Base-by-base conservation (phyloP, 1,140 invertebrate species). In the Thalassaphorura encarpata region DNA sequence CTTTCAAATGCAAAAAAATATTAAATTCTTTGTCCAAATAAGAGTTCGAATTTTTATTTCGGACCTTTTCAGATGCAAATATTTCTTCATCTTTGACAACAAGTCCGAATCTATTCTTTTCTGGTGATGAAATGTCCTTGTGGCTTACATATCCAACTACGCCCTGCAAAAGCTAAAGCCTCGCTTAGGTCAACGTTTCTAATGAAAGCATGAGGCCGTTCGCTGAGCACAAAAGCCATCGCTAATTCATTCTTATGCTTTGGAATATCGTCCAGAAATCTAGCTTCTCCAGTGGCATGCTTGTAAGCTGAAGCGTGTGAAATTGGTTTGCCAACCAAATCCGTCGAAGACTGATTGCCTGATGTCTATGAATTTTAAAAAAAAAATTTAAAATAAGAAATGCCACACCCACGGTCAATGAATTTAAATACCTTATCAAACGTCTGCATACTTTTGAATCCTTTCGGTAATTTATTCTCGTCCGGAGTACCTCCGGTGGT, bases 181-280 rank as follows among this genome's bases (percentile, higher is more conserved):
- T 27, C 62, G 62, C 11, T 62, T 61, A 3, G 67, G 65, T 77
- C 66, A 43, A 73, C 64, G 18, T 42, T 59, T 2, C 71, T n/a
- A 29, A 78, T 73, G 39, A 70, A 69, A 0, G 76, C 77, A 63
- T 76, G 72, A 19, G 75, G 67, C 52, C 64, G 62, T 4, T 67
- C 69, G 33, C 75, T 77, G 0, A 71, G 54, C 1, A 78, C 76
- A 27, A 72, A 56, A 1, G 67, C 68, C 48, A 74, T 47, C 48
- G 70, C 71, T 11, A 76, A 58, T 36, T 72, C 67, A 45, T 68
- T 62, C 40, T 63, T 27, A 23, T 63, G 61, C 29, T 62, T 46
- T 5, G 76, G 74, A 33, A 77, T 70, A 61, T 80, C 78, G 63
- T 76, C 76, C 45, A 73, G 65, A 66, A 78, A 80, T 13, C 73